Evolutionary conservation across 2,797 vertebrate genomes (phyloP), one percentile per base, ranked within the genome.

Genomic region (Neosilurus hyrtlii): DNA sequence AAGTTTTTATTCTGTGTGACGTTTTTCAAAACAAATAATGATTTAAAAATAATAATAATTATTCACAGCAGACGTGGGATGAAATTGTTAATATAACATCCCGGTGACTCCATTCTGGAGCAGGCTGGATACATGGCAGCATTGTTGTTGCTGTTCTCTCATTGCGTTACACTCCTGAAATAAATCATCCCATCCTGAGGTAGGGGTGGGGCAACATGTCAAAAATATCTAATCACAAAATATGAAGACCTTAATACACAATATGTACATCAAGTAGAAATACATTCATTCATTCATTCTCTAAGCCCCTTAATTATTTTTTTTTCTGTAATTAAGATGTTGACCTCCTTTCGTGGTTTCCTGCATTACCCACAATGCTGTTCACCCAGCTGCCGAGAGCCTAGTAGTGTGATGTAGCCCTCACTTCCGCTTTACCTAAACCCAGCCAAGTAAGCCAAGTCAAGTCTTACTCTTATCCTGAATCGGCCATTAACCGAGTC

Each of bases 1-100:
- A 43, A 78, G 57, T 84, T 82, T 76, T 20, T 62, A 82, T 82
- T 43, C 75, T 71, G 57, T 52, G 59, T 37, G 72, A 82, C 80
- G 82, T 78, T 78, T n/a, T 2, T 73, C 30, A 56, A 20, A 56
- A 9, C 9, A 1, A 10, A 20, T 20, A 30, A 56, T 8, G 43
- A 12, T 9, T 37, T 37, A 16, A 22, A 12, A 5, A 12, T 26
- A 3, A 37, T 43, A 43, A 70, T n/a, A 1, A 49, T 49, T 12
- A 43, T 70, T 22, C 22, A 4, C 35, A 43, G 30, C 35, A 11
- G 9, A 66, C 16, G 15, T 66, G 30, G 0, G 30, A 15, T 20
- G 66, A 24, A 51, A 51, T 71, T n/a, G 0, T 12, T 71, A 3
- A 24, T 3, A 24, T 9, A 3, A 37, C 16, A 35, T 67, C 8